These are phyloP conservation scores for Ceratina japonica DNA, from an alignment of 1,140 invertebrate species.

Conservation along the genomic window DNA sequence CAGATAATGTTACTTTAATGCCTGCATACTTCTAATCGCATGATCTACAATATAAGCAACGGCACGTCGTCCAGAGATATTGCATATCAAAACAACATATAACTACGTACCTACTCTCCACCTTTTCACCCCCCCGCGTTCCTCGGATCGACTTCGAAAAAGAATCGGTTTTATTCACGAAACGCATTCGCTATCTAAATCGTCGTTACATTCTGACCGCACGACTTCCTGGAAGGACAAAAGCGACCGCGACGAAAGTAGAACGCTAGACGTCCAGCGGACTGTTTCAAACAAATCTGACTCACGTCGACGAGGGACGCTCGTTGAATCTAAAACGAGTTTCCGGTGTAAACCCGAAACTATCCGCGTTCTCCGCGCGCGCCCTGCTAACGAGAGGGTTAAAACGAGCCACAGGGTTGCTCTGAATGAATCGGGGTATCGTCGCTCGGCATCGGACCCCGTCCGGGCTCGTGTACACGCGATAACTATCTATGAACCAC, in stretches of 20 bases:
- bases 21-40: too few species aligned
- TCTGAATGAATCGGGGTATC: constrained; percentile 35
- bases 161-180: too few species aligned
- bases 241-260: background rate
- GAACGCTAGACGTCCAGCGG: background rate
- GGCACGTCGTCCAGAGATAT: too few species aligned
- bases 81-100: too few species aligned
- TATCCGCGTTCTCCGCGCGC: background rate
- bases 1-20: too few species aligned
- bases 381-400: constrained; percentile 1
- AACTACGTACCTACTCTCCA: too few species aligned
- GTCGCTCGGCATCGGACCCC: constrained; percentile 32
- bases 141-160: too few species aligned
- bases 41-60: too few species aligned
- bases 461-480: constrained; percentile 24
- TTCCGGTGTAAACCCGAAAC: background rate
- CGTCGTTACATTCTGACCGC: background rate
- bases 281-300: constrained; percentile 31
- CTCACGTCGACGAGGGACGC: background rate
- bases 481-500: constrained; percentile 61
- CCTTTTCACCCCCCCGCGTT: too few species aligned
- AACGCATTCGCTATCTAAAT: too few species aligned
- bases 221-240: background rate
- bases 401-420: constrained; percentile 16
- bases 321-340: constrained; percentile 6